Percentiles rank a stretch among this genome's conserved stretches.
Conservation (phyloP, 2,888 invertebrate genomes). For the Zaprionus lineosus region DNA sequence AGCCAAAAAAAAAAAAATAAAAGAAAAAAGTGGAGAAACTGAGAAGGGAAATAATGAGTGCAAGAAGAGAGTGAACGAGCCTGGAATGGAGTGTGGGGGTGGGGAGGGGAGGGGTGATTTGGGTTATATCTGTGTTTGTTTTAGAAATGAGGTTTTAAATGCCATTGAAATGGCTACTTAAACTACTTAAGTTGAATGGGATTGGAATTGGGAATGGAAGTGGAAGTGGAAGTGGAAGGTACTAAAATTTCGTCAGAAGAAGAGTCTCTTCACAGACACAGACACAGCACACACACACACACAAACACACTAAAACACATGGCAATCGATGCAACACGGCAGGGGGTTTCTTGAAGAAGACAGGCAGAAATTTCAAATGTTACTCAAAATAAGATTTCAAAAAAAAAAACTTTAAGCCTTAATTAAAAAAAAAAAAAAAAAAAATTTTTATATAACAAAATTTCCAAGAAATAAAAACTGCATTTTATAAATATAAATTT, state of each 20-base stretch:
- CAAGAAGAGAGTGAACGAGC: neutral
- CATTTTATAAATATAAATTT: too few relatives aligned
- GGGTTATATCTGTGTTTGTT: slow-evolving; percentile 28
- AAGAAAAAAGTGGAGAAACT: neutral
- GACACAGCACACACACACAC: neutral
- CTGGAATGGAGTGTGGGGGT: neutral
- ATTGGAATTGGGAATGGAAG: slow-evolving; percentile 18
- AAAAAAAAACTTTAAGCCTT: too few relatives aligned
- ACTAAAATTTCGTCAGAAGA: slow-evolving; percentile 64
- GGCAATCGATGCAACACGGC: slow-evolving; percentile 23
- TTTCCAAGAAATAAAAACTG: too few relatives aligned
- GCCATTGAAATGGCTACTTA: slow-evolving; percentile 65
- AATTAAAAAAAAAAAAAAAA: too few relatives aligned
- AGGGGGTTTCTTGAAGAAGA: slow-evolving; percentile 27
- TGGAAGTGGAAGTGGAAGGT: slow-evolving; percentile 26
- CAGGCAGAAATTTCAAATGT: slow-evolving; percentile 14
- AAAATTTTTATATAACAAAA: too few relatives aligned
- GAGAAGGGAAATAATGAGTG: neutral
- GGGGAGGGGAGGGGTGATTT: neutral
- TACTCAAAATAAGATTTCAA: neutral
- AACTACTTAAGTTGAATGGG: slow-evolving; percentile 60
- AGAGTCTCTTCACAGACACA: slow-evolving; percentile 5
- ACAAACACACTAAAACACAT: neutral
- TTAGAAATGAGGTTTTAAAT: slow-evolving; percentile 60
- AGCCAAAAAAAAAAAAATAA: too few relatives aligned